phyloP scores from a whole-genome alignment of 2,888 invertebrate species.

The Noctua janthe region DNA sequence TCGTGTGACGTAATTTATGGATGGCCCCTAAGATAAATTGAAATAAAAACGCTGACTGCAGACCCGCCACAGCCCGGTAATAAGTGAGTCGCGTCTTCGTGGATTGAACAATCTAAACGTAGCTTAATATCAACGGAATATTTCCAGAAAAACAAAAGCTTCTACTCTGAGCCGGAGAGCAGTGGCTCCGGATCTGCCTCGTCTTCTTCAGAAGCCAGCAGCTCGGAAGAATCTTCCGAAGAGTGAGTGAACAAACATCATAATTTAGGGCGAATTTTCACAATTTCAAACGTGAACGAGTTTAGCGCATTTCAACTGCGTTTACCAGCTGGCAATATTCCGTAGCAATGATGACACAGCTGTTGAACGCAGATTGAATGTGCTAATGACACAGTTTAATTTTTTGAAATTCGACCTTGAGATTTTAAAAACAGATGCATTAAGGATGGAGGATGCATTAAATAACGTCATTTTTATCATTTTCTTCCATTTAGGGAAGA shows the following conservation, averaged over 20 bases:
- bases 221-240: constrained; percentile 85
- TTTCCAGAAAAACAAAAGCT: constrained; percentile 91
- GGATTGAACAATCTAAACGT: background rate
- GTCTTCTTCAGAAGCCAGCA: constrained; percentile 75
- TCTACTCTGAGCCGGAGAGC: constrained; percentile 91
- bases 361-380: background rate
- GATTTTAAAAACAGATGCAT: background rate
- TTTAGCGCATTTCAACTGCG: background rate
- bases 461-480: background rate
- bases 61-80: background rate
- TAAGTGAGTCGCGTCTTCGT: background rate
- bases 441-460: background rate
- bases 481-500: constrained; percentile 72
- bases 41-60: background rate
- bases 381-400: background rate
- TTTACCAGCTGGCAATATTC: background rate
- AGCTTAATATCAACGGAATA: background rate
- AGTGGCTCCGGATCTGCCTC: constrained; percentile 81
- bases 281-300: background rate
- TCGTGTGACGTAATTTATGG: too few species aligned
- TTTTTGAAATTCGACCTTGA: background rate
- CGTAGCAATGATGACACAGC: background rate
- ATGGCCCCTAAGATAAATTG: background rate
- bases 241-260: constrained; percentile 75
- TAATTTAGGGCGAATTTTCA: background rate